Conservation (phyloP, 1,140 invertebrate species). For the Dolichoris vasculosae region DNA sequence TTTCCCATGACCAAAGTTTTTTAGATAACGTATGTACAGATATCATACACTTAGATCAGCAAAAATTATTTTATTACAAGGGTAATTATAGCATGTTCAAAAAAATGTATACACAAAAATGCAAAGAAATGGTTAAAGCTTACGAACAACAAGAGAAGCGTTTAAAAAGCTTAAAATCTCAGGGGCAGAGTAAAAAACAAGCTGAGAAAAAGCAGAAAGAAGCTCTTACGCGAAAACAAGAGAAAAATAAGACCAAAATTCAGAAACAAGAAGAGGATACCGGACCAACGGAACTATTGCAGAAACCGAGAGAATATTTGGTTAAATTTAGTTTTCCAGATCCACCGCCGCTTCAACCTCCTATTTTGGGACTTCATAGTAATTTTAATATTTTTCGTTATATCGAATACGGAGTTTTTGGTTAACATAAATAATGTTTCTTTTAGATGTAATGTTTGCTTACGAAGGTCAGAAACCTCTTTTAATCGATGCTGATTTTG, state of each 20-base stretch:
- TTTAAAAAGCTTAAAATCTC: constrained; percentile 94
- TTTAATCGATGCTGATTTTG: constrained; percentile 92
- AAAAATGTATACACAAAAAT: constrained; percentile 98
- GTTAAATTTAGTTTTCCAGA: constrained; percentile 98
- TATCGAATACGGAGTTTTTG: constrained; percentile 12
- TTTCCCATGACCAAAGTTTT: constrained; percentile 99
- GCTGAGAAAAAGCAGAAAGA: constrained; percentile 97
- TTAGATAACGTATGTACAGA: constrained; percentile 99
- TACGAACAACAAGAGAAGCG: constrained; percentile 99
- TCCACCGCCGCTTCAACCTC: constrained; percentile 94
- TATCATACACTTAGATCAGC: constrained; percentile 96
- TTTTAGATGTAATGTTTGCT: constrained; percentile 87
- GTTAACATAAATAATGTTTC: constrained; percentile 25
- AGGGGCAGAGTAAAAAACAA: constrained; percentile 95
- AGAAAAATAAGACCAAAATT: constrained; percentile 89
- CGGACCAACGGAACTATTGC: constrained; percentile 87
- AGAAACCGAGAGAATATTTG: constrained; percentile 93
- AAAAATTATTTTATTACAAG: constrained; percentile 97
- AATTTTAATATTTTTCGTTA: constrained; percentile 60
- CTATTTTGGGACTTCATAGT: constrained; percentile 94
- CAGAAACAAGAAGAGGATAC: constrained; percentile 86
- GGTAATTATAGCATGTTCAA: constrained; percentile 99
- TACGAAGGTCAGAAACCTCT: constrained; percentile 87
- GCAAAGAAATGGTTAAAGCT: constrained; percentile 96
- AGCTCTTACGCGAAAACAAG: constrained; percentile 92